Percentiles rank a stretch among this genome's conserved stretches.
Conservation (phyloP, 92 coral and sea anemone species). For the Desmophyllum pertusum region DNA sequence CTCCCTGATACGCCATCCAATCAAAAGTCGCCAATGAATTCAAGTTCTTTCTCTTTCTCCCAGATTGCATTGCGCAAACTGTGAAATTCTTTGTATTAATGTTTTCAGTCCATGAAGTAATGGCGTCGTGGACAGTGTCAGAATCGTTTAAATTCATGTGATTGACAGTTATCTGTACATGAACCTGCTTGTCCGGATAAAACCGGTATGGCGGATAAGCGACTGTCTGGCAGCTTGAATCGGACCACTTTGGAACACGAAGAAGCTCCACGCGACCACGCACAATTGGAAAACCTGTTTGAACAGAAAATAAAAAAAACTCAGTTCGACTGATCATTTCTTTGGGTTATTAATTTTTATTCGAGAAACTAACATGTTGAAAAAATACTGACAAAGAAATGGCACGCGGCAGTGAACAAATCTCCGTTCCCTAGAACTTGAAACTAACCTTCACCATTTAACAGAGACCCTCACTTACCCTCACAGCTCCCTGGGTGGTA, state of each 20-base stretch:
- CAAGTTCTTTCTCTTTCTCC: slow-evolving; percentile 20
- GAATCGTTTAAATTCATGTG: slow-evolving; percentile 52
- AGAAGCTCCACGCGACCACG: not conserved
- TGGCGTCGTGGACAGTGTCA: slow-evolving; percentile 59
- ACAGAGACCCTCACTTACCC: not conserved
- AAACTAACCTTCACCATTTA: not conserved
- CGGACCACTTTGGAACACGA: slow-evolving; percentile 8
- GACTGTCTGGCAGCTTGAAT: slow-evolving; percentile 5
- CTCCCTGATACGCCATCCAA: not conserved
- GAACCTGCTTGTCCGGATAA: slow-evolving; percentile 48
- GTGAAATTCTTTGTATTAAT: slow-evolving; percentile 45
- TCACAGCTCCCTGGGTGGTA: slow-evolving; percentile 12
- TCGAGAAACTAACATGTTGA: too few relatives aligned
- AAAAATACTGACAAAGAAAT: too few relatives aligned
- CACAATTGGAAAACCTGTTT: not conserved
- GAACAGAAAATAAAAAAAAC: not conserved
- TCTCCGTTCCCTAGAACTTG: too few relatives aligned
- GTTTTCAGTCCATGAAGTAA: slow-evolving; percentile 57
- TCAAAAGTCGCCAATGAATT: not conserved
- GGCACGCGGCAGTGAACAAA: too few relatives aligned
- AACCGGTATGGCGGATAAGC: not conserved
- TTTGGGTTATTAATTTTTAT: too few relatives aligned
- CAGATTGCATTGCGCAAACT: slow-evolving; percentile 53
- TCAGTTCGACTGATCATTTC: too few relatives aligned
- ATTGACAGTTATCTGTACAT: slow-evolving; percentile 66